Evolutionary conservation across 2,888 invertebrate genomes (phyloP).

Genomic region (Tyria jacobaeae): DNA sequence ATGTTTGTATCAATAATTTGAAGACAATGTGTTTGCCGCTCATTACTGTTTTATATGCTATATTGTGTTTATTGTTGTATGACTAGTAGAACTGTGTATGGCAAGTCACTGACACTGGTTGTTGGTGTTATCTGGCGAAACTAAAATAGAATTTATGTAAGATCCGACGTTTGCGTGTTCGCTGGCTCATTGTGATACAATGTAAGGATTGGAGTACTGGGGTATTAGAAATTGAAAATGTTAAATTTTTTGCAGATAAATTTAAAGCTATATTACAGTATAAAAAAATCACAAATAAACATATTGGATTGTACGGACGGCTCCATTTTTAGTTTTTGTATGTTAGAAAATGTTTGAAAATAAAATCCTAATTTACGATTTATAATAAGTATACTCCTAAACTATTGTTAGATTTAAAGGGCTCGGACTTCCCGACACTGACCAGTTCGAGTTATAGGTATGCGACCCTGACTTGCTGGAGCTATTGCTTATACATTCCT

Average conservation of each 20-base stretch:
- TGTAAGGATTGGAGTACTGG: conserved; percentile 27
- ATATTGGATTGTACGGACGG: neutral
- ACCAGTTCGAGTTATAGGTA: too few species aligned
- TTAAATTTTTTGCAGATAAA: neutral
- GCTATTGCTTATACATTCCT: too few species aligned
- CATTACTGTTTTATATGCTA: conserved; percentile 22
- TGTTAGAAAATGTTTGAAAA: too few species aligned
- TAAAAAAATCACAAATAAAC: too few species aligned
- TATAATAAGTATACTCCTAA: too few species aligned
- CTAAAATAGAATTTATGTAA: conserved; percentile 62
- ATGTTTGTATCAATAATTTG: conserved; percentile 34
- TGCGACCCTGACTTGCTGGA: too few species aligned
- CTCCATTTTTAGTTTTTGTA: too few species aligned
- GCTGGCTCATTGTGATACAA: conserved; percentile 51
- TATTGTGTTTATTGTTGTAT: conserved; percentile 31
- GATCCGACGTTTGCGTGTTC: conserved; percentile 47
- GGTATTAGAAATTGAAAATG: conserved; percentile 18
- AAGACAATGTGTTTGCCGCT: conserved; percentile 26
- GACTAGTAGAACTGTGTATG: conserved; percentile 15
- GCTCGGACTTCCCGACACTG: too few species aligned
- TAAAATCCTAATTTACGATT: too few species aligned
- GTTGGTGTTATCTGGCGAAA: conserved; percentile 47
- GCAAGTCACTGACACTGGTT: conserved; percentile 57
- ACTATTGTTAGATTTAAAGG: too few species aligned
- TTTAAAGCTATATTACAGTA: too few species aligned